A percentile compares a stretch with the other conserved stretches of the same genome.
phyloP scores from a whole-genome alignment of 2,888 invertebrate genomes.

The Lycophotia porphyrea region DNA sequence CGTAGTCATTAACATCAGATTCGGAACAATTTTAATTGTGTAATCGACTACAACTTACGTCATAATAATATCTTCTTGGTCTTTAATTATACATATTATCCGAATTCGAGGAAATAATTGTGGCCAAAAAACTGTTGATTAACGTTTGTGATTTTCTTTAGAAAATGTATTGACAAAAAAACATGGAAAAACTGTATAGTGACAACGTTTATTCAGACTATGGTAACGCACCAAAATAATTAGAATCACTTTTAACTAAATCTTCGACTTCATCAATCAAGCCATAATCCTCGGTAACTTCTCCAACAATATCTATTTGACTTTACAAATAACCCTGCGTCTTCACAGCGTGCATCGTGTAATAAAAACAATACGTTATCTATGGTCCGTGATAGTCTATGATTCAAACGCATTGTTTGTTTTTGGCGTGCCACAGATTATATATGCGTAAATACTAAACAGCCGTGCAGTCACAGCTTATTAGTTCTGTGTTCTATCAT shows the following conservation, averaged over 20 bases:
- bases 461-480: slow-evolving; percentile 44
- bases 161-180: too few relatives aligned
- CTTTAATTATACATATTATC: background rate
- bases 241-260: background rate
- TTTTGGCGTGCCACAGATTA: slow-evolving; percentile 60
- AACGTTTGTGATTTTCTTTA: too few relatives aligned
- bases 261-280: background rate
- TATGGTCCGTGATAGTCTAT: slow-evolving; percentile 42
- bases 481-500: slow-evolving; percentile 25
- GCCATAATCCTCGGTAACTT: background rate
- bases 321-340: slow-evolving; percentile 15
- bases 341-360: background rate
- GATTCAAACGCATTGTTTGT: slow-evolving; percentile 59
- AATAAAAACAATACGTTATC: slow-evolving; percentile 50
- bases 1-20: background rate
- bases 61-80: background rate
- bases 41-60: background rate
- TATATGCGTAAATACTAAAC: slow-evolving; percentile 45
- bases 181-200: background rate
- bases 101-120: background rate
- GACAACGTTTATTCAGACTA: too few relatives aligned
- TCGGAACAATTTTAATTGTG: slow-evolving; percentile 12
- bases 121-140: background rate
- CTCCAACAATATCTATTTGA: slow-evolving; percentile 9
- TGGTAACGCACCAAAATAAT: background rate